Conservation (phyloP, 2,113 vertebrate species). For the Chaetops frenatus region DNA sequence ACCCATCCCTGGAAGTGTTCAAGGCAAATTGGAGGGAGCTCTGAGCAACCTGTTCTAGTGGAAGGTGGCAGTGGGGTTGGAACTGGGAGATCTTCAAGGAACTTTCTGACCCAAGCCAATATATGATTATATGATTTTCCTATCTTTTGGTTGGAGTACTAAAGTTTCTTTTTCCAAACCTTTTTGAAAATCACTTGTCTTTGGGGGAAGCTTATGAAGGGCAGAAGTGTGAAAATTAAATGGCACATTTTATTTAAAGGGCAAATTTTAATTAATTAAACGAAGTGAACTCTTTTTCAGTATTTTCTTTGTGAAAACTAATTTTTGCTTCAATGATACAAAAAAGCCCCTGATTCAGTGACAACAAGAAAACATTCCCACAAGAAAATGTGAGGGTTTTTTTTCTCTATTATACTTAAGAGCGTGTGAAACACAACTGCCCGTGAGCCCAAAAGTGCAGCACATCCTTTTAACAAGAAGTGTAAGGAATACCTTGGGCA, state of each 20-base stretch:
- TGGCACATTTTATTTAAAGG: not conserved
- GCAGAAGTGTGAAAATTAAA: not conserved
- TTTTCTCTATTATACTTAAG: not conserved
- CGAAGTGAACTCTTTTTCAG: not conserved
- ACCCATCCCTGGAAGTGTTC: not conserved
- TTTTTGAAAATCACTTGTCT: not conserved
- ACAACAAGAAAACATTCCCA: not conserved
- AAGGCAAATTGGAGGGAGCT: not conserved
- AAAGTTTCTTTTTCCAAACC: not conserved
- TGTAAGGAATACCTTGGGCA: not conserved
- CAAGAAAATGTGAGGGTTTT: not conserved
- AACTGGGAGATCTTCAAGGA: not conserved
- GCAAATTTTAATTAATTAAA: not conserved
- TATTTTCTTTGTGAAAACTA: not conserved
- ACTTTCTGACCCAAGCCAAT: not conserved
- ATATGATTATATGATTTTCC: not conserved
- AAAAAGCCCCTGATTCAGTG: not conserved
- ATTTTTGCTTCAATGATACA: not conserved
- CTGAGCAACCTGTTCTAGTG: not conserved
- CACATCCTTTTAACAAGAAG: not conserved
- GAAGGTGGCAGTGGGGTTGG: not conserved
- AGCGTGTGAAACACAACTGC: not conserved
- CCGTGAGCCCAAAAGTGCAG: not conserved
- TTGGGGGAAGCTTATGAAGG: not conserved
- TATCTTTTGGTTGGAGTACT: not conserved